phyloP scores from a whole-genome alignment of 2,888 invertebrate species.

The Acrocyrtus sp. region DNA sequence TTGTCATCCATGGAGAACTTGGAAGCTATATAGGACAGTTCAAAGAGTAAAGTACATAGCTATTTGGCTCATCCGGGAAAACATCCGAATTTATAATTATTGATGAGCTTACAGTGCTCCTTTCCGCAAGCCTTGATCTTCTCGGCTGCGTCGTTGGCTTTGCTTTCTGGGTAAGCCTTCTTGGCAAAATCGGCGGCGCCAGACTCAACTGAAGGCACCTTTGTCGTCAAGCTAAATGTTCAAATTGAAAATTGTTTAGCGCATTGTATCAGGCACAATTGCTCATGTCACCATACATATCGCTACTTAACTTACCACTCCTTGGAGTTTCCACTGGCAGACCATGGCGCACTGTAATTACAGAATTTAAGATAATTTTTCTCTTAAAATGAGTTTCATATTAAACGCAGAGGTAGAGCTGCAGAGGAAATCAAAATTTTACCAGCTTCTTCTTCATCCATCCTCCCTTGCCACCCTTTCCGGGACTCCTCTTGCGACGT shows the following conservation, averaged over 20 bases:
- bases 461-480: constrained; percentile 7
- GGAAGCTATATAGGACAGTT: constrained; percentile 4
- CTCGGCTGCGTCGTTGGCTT: neutral
- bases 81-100: neutral
- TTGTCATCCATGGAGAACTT: constrained; percentile 31
- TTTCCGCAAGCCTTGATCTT: constrained; percentile 9
- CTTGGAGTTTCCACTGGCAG: constrained; percentile 25
- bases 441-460: neutral
- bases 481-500: constrained; percentile 24
- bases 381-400: neutral
- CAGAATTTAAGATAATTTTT: neutral
- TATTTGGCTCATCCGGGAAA: no score
- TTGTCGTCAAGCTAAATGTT: constrained; percentile 12
- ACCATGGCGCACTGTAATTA: constrained; percentile 21
- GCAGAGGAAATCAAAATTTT: constrained; percentile 5
- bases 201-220: constrained; percentile 16
- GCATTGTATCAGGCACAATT: no score
- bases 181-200: neutral
- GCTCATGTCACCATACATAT: no score
- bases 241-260: no score
- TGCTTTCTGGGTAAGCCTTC: constrained; percentile 18
- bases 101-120: constrained; percentile 10
- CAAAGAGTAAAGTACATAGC: neutral
- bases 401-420: neutral
- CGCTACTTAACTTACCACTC: constrained; percentile 44